Evolutionary conservation across 2,113 vertebrate genomes (phyloP).

Genomic region (Seriola quinqueradiata): DNA sequence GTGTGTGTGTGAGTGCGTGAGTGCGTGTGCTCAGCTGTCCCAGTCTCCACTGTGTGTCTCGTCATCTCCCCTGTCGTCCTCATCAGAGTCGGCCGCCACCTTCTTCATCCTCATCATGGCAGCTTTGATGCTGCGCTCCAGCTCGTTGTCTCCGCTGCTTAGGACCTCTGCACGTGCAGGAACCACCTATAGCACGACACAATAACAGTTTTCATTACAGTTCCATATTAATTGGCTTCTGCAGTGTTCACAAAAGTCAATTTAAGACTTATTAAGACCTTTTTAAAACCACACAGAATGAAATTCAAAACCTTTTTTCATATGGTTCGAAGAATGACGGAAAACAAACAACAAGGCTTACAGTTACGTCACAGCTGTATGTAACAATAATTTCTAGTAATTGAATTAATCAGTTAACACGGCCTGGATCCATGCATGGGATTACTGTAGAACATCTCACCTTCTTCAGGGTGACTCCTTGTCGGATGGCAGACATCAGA

Average conservation of each 20-base stretch:
- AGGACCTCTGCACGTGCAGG: slow-evolving; percentile 22
- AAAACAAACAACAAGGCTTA: too few relatives aligned
- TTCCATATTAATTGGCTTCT: not conserved
- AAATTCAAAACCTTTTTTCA: too few relatives aligned
- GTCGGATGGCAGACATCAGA: slow-evolving; percentile 91
- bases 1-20: not conserved
- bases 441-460: slow-evolving; percentile 63
- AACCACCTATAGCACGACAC: slow-evolving; percentile 55
- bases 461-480: slow-evolving; percentile 92
- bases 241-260: not conserved
- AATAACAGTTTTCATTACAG: not conserved
- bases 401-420: too few relatives aligned
- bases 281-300: too few relatives aligned
- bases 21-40: slow-evolving; percentile 72
- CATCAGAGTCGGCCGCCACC: slow-evolving; percentile 92
- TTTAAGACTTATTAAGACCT: too few relatives aligned
- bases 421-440: not conserved
- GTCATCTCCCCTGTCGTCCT: slow-evolving; percentile 80
- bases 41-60: slow-evolving; percentile 64
- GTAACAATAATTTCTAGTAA: too few relatives aligned
- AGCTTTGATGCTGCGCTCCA: slow-evolving; percentile 93
- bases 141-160: slow-evolving; percentile 77
- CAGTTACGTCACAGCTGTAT: too few relatives aligned
- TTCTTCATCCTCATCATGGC: slow-evolving; percentile 96
- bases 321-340: too few relatives aligned